These are phyloP conservation scores for Vidua chalybeata DNA, from an alignment of 2,113 vertebrate genomes.

Conservation along the genomic window DNA sequence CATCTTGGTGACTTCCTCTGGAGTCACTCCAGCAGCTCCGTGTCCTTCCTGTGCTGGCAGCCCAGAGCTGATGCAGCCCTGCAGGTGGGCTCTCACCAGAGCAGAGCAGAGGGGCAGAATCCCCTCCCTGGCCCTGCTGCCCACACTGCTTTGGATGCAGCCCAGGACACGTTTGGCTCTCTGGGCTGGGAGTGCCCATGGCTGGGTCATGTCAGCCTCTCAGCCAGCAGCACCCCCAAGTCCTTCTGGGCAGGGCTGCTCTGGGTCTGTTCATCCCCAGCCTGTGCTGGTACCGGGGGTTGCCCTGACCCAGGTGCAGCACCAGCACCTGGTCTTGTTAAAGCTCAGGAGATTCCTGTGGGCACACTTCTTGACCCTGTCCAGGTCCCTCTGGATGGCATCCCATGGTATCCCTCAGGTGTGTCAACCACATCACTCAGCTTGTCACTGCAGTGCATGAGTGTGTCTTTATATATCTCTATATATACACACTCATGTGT, in stretches of 20 bases:
- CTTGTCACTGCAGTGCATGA: neutral
- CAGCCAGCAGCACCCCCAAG: neutral
- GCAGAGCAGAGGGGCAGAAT: neutral
- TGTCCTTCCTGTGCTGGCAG: neutral
- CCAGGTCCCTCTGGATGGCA: neutral
- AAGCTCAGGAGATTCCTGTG: accelerated
- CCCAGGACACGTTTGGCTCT: neutral
- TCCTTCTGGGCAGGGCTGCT: neutral
- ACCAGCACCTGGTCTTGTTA: neutral
- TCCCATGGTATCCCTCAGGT: neutral
- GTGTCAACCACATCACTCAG: neutral
- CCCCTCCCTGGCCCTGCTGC: neutral
- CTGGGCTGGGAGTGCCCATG: neutral
- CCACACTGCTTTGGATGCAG: neutral
- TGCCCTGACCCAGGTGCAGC: accelerated
- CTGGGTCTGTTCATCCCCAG: neutral
- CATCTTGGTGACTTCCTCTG: neutral
- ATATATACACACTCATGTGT: accelerated
- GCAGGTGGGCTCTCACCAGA: neutral
- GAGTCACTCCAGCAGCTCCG: neutral
- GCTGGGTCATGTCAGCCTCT: neutral
- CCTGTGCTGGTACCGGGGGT: accelerated
- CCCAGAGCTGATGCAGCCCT: neutral
- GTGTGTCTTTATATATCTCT: accelerated
- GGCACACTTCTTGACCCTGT: accelerated